Evolutionary conservation across 2,113 vertebrate genomes (phyloP).

Genomic region (Nycticryphes semicollaris): DNA sequence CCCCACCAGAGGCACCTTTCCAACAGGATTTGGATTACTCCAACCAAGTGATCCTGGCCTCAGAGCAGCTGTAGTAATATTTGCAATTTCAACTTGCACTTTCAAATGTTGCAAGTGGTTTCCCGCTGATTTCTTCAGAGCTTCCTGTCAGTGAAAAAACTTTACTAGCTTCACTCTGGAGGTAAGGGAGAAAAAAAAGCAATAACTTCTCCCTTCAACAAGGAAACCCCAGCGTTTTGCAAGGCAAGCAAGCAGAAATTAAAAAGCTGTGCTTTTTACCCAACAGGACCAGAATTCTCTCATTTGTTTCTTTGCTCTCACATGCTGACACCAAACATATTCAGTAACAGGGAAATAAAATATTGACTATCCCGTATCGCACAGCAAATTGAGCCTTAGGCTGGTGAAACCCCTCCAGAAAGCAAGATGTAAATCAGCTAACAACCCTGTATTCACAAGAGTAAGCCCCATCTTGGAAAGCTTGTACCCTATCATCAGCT

Average conservation of each 20-base stretch:
- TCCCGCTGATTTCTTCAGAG: not conserved
- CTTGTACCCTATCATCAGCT: not conserved
- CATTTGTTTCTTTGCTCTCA: not conserved
- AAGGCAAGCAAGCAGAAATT: not conserved
- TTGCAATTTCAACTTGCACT: not conserved
- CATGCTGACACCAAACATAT: not conserved
- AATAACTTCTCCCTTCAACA: not conserved
- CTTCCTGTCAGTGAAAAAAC: not conserved
- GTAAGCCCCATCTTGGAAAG: not conserved
- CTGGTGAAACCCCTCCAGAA: not conserved
- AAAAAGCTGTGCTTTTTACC: not conserved
- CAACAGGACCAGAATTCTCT: not conserved
- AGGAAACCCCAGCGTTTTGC: not conserved
- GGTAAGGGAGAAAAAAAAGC: not conserved
- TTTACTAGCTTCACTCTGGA: not conserved
- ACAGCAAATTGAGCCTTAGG: not conserved
- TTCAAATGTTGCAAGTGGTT: not conserved
- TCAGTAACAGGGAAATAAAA: not conserved
- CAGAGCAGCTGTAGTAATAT: not conserved
- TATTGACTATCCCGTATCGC: fast-evolving
- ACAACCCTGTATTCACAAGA: not conserved
- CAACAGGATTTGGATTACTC: not conserved
- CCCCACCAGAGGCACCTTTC: not conserved
- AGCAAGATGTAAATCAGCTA: not conserved
- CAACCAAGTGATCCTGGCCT: not conserved